These are phyloP conservation scores for Hemiprocne comata DNA, from an alignment of 2,113 vertebrate genomes.

Conservation along the genomic window DNA sequence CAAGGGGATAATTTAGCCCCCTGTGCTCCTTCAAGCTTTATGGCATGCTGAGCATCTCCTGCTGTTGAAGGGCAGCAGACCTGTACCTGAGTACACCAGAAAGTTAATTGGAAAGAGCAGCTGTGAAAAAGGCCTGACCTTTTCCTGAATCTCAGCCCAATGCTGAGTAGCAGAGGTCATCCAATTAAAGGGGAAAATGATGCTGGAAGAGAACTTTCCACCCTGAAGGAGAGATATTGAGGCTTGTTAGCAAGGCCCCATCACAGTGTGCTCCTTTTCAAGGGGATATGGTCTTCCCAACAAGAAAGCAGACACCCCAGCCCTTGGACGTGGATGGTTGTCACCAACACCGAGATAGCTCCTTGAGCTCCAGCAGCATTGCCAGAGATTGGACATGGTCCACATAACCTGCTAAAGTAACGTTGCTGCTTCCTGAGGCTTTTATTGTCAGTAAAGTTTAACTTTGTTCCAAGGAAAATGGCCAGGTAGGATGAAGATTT, in stretches of 20 bases:
- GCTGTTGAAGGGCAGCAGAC: not conserved
- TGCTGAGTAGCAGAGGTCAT: conserved; percentile 22
- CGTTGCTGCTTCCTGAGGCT: not conserved
- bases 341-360: not conserved
- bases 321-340: accelerated
- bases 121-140: conserved; percentile 33
- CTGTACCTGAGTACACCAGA: not conserved
- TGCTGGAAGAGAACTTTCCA: not conserved
- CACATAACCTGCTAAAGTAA: not conserved
- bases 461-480: not conserved
- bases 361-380: not conserved
- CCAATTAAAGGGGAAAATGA: conserved; percentile 15
- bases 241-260: accelerated
- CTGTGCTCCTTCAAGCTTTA: not conserved
- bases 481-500: not conserved
- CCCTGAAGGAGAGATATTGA: not conserved
- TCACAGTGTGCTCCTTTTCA: accelerated
- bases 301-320: not conserved
- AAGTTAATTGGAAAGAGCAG: conserved; percentile 56
- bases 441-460: not conserved
- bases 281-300: accelerated
- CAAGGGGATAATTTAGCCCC: not conserved
- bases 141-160: conserved; percentile 17
- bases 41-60: conserved; percentile 26
- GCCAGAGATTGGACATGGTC: not conserved